Percentiles rank a stretch among this genome's conserved stretches.
Evolutionary conservation across 2,888 invertebrate genomes (phyloP).

Genomic region (Hyles lineata): DNA sequence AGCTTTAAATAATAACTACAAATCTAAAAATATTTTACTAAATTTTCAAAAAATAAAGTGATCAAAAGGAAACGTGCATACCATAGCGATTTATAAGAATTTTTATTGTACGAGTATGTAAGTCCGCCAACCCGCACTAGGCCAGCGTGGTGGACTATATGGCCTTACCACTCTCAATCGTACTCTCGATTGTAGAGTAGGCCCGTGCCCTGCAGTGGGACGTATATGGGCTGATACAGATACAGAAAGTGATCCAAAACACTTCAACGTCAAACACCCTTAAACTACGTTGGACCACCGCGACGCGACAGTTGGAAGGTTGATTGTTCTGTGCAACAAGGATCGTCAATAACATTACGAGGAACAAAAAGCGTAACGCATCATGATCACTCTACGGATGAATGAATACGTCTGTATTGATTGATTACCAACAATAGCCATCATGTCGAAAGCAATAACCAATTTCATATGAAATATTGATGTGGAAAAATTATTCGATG

Average conservation of each 20-base stretch:
- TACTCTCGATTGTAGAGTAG: no score
- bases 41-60: no score
- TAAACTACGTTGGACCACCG: neutral
- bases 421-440: conserved; percentile 17
- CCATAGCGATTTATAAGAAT: no score
- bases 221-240: no score
- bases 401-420: conserved; percentile 28
- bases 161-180: no score
- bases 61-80: no score
- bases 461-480: neutral
- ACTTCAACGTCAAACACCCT: neutral
- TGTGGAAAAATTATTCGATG: neutral
- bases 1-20: neutral
- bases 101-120: no score
- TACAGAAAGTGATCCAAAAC: no score
- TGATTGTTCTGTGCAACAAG: neutral
- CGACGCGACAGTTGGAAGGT: neutral
- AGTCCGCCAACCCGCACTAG: no score
- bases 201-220: no score
- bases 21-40: no score
- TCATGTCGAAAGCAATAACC: conserved; percentile 14
- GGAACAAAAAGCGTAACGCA: conserved; percentile 30
- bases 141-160: no score
- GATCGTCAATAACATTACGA: neutral
- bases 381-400: conserved; percentile 33